These are phyloP conservation scores for Ditula angustiorana DNA, from an alignment of 2,888 invertebrate genomes.

Conservation along the genomic window DNA sequence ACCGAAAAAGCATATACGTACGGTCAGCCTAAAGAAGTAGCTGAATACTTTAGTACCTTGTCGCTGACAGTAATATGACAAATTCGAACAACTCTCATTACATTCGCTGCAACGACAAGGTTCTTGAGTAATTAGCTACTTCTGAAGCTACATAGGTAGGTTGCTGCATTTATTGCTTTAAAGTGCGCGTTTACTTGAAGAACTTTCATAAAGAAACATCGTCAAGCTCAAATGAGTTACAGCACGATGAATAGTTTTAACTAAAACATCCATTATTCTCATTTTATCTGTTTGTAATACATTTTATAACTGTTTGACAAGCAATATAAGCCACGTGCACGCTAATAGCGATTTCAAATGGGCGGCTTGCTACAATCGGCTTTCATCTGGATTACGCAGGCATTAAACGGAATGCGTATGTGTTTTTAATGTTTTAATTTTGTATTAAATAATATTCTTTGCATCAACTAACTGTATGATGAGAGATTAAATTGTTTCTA, in stretches of 20 bases:
- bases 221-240: background rate
- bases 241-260: background rate
- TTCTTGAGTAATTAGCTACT: too few relatives aligned
- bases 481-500: too few relatives aligned
- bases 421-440: background rate
- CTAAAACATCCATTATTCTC: slow-evolving; percentile 5
- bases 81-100: too few relatives aligned
- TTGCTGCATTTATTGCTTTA: too few relatives aligned
- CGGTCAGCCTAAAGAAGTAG: too few relatives aligned
- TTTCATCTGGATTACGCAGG: slow-evolving; percentile 27
- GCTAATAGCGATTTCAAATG: slow-evolving; percentile 14
- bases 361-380: slow-evolving; percentile 1
- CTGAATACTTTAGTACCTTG: too few relatives aligned
- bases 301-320: slow-evolving; percentile 23
- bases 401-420: slow-evolving; percentile 5
- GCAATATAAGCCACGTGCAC: slow-evolving; percentile 31
- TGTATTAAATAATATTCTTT: background rate
- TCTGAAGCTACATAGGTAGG: too few relatives aligned
- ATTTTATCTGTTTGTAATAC: slow-evolving; percentile 21
- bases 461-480: too few relatives aligned
- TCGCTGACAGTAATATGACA: too few relatives aligned
- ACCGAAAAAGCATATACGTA: too few relatives aligned
- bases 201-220: background rate
- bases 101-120: too few relatives aligned
- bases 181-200: background rate